A percentile compares a stretch with the other conserved stretches of the same genome.
phyloP scores from a whole-genome alignment of 2,888 invertebrate species.

The Agapostemon virescens region DNA sequence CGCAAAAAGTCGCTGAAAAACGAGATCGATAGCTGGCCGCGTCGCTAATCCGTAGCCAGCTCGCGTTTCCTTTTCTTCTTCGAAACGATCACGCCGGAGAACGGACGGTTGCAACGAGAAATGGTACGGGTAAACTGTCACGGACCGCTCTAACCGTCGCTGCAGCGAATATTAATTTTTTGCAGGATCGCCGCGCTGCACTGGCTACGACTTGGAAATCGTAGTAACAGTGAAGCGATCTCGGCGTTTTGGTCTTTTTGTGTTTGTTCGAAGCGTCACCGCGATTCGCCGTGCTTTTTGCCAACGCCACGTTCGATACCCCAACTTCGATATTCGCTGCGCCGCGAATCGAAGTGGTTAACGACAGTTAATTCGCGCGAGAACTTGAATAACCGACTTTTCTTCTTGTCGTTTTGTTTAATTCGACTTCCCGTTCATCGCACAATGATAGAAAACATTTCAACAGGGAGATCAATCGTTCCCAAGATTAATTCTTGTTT shows the following conservation, averaged over 20 bases:
- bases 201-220: neutral
- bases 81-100: conserved; percentile 18
- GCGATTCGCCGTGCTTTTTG: neutral
- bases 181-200: neutral
- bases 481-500: conserved; percentile 65
- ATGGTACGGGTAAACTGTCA: conserved; percentile 28
- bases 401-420: too few relatives aligned
- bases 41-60: conserved; percentile 35
- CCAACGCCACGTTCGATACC: neutral
- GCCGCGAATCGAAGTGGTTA: neutral
- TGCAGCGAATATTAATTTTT: conserved; percentile 45
- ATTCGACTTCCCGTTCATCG: neutral
- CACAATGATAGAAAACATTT: neutral
- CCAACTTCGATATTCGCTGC: neutral
- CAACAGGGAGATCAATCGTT: neutral
- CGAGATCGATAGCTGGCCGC: conserved; percentile 50
- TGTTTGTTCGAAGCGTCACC: neutral
- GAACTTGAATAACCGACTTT: neutral
- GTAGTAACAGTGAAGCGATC: conserved; percentile 9
- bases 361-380: neutral
- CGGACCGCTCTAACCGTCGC: conserved; percentile 17
- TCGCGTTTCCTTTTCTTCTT: conserved; percentile 43
- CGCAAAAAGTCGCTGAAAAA: conserved; percentile 42
- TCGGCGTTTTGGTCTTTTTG: neutral
- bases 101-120: conserved; percentile 25